phyloP scores from a whole-genome alignment of 2,888 invertebrate species.

The Spodoptera exigua region DNA sequence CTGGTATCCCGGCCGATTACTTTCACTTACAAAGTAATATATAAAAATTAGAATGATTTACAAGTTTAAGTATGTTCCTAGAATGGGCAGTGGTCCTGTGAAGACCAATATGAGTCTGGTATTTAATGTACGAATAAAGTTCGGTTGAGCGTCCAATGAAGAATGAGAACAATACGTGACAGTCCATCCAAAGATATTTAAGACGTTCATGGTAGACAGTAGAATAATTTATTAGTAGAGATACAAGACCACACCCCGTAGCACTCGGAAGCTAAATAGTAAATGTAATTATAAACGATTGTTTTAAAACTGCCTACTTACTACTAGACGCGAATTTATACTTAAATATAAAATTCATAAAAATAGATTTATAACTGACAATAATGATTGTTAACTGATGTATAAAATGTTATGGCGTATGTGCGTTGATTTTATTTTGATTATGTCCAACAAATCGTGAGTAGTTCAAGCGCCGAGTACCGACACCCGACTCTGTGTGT shows the following conservation, averaged over 20 bases:
- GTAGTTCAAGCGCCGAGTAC: constrained; percentile 80
- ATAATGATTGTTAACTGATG: constrained; percentile 90
- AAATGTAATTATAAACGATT: constrained; percentile 81
- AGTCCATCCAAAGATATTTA: constrained; percentile 52
- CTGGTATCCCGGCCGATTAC: no score
- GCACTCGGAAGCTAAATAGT: constrained; percentile 74
- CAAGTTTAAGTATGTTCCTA: constrained; percentile 46
- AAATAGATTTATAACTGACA: constrained; percentile 89
- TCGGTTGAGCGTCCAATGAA: constrained; percentile 41
- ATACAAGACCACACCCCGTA: constrained; percentile 69
- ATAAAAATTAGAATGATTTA: constrained; percentile 17
- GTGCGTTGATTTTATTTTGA: constrained; percentile 81
- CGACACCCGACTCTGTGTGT: constrained; percentile 11
- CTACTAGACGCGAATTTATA: constrained; percentile 88
- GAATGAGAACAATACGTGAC: constrained; percentile 50
- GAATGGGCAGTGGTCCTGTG: constrained; percentile 32
- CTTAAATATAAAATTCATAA: constrained; percentile 87
- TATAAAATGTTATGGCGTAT: constrained; percentile 87
- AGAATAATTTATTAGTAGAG: constrained; percentile 39
- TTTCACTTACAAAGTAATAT: no score
- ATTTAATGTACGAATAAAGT: constrained; percentile 20
- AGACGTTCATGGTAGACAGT: constrained; percentile 41
- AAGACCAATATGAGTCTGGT: constrained; percentile 30
- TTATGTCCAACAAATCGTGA: constrained; percentile 75
- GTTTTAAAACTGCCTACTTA: constrained; percentile 88